phyloP scores from a whole-genome alignment of 2,113 vertebrate genomes.

The Coracopsis vasa region DNA sequence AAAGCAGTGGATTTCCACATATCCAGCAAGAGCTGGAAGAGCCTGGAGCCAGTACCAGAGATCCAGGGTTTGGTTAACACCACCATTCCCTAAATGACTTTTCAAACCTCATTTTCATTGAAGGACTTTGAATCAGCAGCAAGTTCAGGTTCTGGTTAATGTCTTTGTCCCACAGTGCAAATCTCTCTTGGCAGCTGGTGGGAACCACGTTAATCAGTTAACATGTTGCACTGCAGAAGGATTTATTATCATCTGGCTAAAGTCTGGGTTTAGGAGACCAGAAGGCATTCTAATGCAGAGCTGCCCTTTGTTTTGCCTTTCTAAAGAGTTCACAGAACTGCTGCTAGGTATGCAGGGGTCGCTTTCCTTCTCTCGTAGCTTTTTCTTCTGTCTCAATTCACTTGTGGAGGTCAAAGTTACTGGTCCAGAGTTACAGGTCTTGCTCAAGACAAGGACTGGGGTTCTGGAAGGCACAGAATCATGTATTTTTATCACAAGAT shows the following conservation, averaged over 20 bases:
- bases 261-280: constrained; percentile 38
- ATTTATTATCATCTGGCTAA: constrained; percentile 61
- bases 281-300: constrained; percentile 67
- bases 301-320: constrained; percentile 53
- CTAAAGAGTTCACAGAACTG: neutral
- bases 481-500: neutral
- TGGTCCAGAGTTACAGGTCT: neutral
- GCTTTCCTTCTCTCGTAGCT: neutral
- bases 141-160: constrained; percentile 6
- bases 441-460: neutral
- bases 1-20: neutral
- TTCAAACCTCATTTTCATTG: neutral
- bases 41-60: neutral
- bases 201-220: constrained; percentile 42
- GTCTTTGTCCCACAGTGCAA: constrained; percentile 19
- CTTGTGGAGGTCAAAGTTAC: neutral
- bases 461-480: neutral
- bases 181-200: constrained; percentile 46
- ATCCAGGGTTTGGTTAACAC: neutral
- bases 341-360: neutral
- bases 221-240: neutral
- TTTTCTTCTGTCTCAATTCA: neutral
- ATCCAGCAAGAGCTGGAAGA: neutral
- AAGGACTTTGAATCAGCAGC: neutral
- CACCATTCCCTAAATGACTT: neutral